Base-by-base conservation (phyloP, 2,797 vertebrate species). In the Nothura maculosa region DNA sequence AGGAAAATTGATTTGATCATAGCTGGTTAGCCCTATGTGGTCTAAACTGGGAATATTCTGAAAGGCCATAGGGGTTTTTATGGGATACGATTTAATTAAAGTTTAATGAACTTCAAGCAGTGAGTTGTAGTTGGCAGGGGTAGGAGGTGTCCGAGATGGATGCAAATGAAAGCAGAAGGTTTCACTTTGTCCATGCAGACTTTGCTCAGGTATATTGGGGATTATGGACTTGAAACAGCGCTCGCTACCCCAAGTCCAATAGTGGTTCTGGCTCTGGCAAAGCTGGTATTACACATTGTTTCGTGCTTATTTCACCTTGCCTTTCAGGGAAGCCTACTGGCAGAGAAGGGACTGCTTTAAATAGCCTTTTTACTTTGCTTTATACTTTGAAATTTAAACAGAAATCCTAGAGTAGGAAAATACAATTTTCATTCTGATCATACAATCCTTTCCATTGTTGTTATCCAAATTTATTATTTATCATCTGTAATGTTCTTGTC, bases 1-100 rank as follows among this genome's bases (percentile, higher is more conserved):
- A 11, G 47, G 61, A 66, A n/a, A n/a, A 9, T 55, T 73, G 2
- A 22, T 80, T 42, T 87, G 22, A 67, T 18, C 12, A 20, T 20
- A 62, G 1, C 16, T 54, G 19, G 50, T 69, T 70, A 66, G 27
- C 19, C 16, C 81, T 38, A 64, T 52, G n/a, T 40, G 14, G 10
- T 80, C 28, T 66, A 27, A 66, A 16, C 36, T 22, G 12, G 30
- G 43, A 83, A 78, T 52, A 55, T 9, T 73, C 89, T 78, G 62
- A 91, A 93, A 96, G 66, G 21, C 15, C 24, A 13, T 80, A 52
- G 20, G 10, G 13, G 34, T 92, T 94, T 94, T 90, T 78, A 69
- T 48, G 57, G 43, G 77, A 78, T 38, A 9, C 8, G 21, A 70
- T 14, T 66, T 87, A 92, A 89, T 92, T 87, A 81, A 87, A 76